A percentile compares a stretch with the other conserved stretches of the same genome.
Evolutionary conservation across 2,888 invertebrate genomes (phyloP).

Genomic region (Hemaris fuciformis): DNA sequence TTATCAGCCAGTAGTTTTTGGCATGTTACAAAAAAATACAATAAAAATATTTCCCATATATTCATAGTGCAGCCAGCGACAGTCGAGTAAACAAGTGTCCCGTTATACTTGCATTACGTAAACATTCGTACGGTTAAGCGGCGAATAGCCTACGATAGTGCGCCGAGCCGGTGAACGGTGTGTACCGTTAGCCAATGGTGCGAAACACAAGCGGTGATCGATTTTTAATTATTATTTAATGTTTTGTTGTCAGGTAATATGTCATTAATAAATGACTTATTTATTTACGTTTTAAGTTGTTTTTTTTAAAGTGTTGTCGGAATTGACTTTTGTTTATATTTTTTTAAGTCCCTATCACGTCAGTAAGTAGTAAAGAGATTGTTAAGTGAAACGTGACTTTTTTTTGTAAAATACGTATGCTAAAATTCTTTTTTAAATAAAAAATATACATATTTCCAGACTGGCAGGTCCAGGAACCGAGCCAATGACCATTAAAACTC

Average conservation of each 20-base stretch:
- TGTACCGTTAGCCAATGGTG: neutral
- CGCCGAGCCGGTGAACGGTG: neutral
- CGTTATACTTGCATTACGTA: constrained; percentile 8
- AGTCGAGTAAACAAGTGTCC: constrained; percentile 3
- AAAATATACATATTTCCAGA: too few relatives aligned
- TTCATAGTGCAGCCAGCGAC: neutral
- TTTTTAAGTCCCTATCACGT: too few relatives aligned
- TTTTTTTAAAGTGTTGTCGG: too few relatives aligned
- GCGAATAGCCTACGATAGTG: constrained; percentile 6
- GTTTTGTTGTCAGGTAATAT: neutral
- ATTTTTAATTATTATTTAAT: neutral
- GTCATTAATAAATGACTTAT: neutral
- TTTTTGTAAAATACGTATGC: too few relatives aligned
- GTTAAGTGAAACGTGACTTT: too few relatives aligned
- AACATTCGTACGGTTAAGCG: constrained; percentile 8
- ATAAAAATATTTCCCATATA: neutral
- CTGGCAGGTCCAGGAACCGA: too few relatives aligned
- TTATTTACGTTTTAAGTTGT: neutral
- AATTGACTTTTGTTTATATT: too few relatives aligned
- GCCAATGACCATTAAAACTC: too few relatives aligned
- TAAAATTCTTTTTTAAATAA: too few relatives aligned
- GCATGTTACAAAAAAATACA: neutral
- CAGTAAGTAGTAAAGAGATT: too few relatives aligned
- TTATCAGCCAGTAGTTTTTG: too few relatives aligned
- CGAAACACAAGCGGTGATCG: neutral